Percentiles rank a stretch among this genome's conserved stretches.
These are phyloP conservation scores for Luffia ferchaultella DNA, from an alignment of 2,888 invertebrate genomes.

Conservation along the genomic window DNA sequence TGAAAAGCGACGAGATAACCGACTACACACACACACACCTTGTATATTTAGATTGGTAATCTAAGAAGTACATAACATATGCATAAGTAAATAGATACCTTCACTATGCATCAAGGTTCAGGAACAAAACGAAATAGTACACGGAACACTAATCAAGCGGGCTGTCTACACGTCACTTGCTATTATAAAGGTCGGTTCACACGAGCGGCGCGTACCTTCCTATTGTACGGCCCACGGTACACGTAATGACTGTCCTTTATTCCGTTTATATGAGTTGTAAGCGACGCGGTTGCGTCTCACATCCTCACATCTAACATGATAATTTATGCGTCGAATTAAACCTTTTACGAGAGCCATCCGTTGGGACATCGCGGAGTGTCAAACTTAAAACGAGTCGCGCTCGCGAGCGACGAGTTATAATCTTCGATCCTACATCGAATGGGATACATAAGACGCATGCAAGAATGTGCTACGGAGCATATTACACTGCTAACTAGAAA, in stretches of 20 bases:
- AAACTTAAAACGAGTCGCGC: background rate
- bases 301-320: slow-evolving; percentile 41
- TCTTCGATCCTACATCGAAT: too few species aligned
- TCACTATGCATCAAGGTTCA: background rate
- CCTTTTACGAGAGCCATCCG: slow-evolving; percentile 40
- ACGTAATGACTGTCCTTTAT: slow-evolving; percentile 41
- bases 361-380: slow-evolving; percentile 34
- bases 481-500: too few species aligned
- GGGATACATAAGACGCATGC: too few species aligned
- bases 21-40: too few species aligned
- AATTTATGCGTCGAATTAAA: slow-evolving; percentile 52
- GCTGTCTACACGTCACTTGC: background rate
- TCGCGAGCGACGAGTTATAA: too few species aligned
- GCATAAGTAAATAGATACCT: too few species aligned
- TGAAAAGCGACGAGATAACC: too few species aligned
- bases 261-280: slow-evolving; percentile 29
- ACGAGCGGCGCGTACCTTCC: background rate
- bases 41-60: too few species aligned
- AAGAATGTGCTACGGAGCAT: too few species aligned
- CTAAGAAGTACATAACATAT: too few species aligned
- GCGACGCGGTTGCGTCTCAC: slow-evolving; percentile 26
- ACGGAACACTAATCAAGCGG: background rate
- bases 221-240: background rate
- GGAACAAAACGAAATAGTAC: background rate
- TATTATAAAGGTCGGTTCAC: slow-evolving; percentile 1